Evolutionary conservation across 2,797 vertebrate genomes (phyloP), one percentile per base, ranked within the genome.

Genomic region (Rhinichthys osculus): DNA sequence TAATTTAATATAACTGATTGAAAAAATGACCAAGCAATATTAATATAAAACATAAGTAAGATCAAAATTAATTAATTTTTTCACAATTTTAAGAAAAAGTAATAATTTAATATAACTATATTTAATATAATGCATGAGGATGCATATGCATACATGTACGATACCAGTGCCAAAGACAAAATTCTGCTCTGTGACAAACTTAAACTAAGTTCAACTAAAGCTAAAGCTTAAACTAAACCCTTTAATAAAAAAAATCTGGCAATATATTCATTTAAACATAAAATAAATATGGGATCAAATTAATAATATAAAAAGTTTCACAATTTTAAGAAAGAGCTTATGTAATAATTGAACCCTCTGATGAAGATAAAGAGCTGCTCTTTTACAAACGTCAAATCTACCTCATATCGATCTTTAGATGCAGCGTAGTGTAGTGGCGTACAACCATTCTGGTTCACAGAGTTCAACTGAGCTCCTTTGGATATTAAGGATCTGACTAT

Each of bases 391-490:
- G 3, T 21, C 13, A 30, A 30, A 33, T 8, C 13, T 93, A 98
- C 98, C 96, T 98, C 98, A 78, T 97, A 97, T 94, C 96, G 94
- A 89, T 97, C 97, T 95, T 98, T 99, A 8, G 98, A 99, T 33
- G 98, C 97, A 7, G 98, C 98, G 11, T 99, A 99, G 92, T 99
- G 98, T 86, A 99, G 93, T 47, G 98, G 96, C 0, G 98, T 98
- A 88, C 98, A 99, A 87, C 98, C 97, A 3, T 98, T 99, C 83
- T 99, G 97, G 91, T 99, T 99, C 44, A 96, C 92, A 11, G 96
- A 95, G 21, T 99, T 99, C 57, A 99, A 92, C 38, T 98, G 96
- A 80, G 97, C 98, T 79, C 97, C 96, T 94, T 93, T 97, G 42
- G 92, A 92, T 86, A 99, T 96, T 33, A 99, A 94, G 19, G 95